phyloP scores from a whole-genome alignment of 2,888 invertebrate genomes.

The Parnassius smintheus region DNA sequence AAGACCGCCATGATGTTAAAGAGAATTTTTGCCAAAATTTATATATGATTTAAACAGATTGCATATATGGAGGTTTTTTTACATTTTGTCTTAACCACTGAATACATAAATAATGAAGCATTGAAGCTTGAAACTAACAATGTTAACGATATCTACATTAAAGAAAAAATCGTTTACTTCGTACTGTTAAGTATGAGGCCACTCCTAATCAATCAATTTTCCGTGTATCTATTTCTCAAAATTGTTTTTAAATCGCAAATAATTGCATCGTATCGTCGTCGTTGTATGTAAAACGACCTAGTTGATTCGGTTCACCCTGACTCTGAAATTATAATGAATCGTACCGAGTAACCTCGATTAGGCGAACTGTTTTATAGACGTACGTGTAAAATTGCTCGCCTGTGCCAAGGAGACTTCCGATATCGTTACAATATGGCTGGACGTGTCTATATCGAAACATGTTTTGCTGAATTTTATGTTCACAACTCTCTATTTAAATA shows the following conservation, averaged over 20 bases:
- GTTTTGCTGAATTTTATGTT: neutral
- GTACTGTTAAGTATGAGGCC: too few relatives aligned
- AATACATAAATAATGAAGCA: too few relatives aligned
- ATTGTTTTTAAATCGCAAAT: too few relatives aligned
- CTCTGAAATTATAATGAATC: slow-evolving; percentile 41
- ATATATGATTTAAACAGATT: too few relatives aligned
- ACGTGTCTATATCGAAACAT: neutral
- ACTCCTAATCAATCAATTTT: too few relatives aligned
- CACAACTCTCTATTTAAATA: neutral
- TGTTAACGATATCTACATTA: too few relatives aligned
- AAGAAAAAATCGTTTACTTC: too few relatives aligned
- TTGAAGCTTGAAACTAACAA: too few relatives aligned
- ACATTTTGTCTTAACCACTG: too few relatives aligned
- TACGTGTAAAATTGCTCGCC: slow-evolving; percentile 24
- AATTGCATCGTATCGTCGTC: neutral
- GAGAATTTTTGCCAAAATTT: too few relatives aligned
- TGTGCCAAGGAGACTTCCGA: slow-evolving; percentile 1
- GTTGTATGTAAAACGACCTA: slow-evolving; percentile 11
- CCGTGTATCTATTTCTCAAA: neutral
- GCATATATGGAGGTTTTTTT: too few relatives aligned
- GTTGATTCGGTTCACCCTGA: slow-evolving; percentile 37
- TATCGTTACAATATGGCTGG: slow-evolving; percentile 1
- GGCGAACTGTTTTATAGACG: slow-evolving; percentile 31
- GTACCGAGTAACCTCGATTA: slow-evolving; percentile 36
- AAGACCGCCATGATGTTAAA: too few relatives aligned